A percentile compares a stretch with the other conserved stretches of the same genome.
phyloP scores from a whole-genome alignment of 53 echinoderm and acorn worm species.

The Echinometra lucunter region DNA sequence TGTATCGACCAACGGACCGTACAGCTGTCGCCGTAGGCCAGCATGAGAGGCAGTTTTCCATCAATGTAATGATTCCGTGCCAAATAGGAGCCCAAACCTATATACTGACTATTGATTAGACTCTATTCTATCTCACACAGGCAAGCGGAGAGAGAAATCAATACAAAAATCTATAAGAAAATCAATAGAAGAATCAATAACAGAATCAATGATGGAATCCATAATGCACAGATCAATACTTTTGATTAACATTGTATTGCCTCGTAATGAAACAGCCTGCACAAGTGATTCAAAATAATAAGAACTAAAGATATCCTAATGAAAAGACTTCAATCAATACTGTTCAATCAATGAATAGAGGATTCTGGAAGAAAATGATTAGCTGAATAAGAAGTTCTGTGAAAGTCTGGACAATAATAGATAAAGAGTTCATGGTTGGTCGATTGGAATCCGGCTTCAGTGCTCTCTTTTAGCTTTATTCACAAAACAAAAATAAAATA shows the following conservation, averaged over 20 bases:
- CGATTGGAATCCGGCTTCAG: neutral
- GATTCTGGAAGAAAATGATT: neutral
- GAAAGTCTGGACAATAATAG: neutral
- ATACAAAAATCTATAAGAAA: too few relatives aligned
- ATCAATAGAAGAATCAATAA: constrained; percentile 55
- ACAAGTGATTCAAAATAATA: neutral
- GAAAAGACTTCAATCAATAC: constrained; percentile 44
- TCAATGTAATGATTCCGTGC: neutral
- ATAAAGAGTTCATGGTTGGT: neutral
- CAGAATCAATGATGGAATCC: constrained; percentile 37
- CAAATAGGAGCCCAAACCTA: constrained; percentile 22
- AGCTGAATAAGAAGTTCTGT: neutral
- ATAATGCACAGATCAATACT: constrained; percentile 7
- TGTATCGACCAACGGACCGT: neutral
- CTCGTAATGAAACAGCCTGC: neutral
- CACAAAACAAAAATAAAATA: neutral
- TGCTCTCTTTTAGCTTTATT: neutral
- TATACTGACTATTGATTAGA: constrained; percentile 35
- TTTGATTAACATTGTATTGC: constrained; percentile 23
- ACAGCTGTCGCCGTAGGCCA: constrained; percentile 28
- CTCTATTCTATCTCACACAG: neutral
- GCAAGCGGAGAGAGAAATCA: constrained; percentile 48
- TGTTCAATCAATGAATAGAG: neutral
- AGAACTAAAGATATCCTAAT: constrained; percentile 10
- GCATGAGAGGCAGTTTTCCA: neutral